phyloP scores from a whole-genome alignment of 2,113 vertebrate genomes.

The Daboia siamensis region DNA sequence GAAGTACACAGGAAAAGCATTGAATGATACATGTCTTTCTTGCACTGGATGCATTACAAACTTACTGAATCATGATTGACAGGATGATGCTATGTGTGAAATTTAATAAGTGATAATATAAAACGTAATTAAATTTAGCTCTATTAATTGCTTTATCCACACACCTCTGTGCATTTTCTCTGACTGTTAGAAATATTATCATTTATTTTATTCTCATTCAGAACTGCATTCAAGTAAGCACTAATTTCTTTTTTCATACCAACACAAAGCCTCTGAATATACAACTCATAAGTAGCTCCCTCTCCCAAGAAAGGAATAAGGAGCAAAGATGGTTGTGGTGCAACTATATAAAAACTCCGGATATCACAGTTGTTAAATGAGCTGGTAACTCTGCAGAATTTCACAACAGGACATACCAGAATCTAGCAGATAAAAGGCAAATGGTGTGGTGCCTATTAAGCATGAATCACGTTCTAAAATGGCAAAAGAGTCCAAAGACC shows the following conservation, averaged over 20 bases:
- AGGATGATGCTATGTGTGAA: conserved; percentile 18
- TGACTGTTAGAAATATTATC: neutral
- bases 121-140: conserved; percentile 5
- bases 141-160: conserved; percentile 20
- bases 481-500: neutral
- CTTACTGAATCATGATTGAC: neutral
- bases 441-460: neutral
- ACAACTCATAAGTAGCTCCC: neutral
- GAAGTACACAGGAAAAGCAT: no score
- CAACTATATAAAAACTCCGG: neutral
- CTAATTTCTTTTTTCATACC: neutral
- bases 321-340: neutral
- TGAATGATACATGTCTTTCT: neutral
- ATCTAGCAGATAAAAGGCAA: neutral
- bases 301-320: neutral
- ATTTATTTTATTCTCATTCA: neutral
- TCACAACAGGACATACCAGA: neutral
- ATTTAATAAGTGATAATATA: neutral
- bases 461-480: neutral
- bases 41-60: neutral
- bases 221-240: neutral
- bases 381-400: neutral
- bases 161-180: conserved; percentile 1
- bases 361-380: neutral
- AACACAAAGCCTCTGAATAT: neutral